These are phyloP conservation scores for Acronicta alni DNA, from an alignment of 2,888 invertebrate species.

Conservation along the genomic window DNA sequence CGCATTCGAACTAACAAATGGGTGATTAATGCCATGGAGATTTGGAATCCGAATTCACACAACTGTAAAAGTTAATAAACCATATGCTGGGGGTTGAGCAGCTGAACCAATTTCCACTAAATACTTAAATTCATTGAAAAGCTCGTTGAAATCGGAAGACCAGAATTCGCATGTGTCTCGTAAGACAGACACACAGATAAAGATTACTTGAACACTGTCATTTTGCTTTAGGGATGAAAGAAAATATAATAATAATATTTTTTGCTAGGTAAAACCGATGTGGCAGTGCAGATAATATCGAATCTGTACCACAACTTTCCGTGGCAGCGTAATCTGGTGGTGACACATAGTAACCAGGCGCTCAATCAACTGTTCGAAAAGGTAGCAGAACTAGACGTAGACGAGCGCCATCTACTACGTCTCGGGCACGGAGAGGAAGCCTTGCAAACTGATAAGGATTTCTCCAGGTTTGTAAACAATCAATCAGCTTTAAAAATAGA, in stretches of 20 bases:
- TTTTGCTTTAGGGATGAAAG: too few species aligned
- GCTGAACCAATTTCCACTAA: too few species aligned
- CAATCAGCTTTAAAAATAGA: background rate
- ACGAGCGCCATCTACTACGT: constrained; percentile 98
- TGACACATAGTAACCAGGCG: constrained; percentile 99
- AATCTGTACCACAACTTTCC: constrained; percentile 99
- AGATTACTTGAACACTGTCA: too few species aligned
- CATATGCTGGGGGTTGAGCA: too few species aligned
- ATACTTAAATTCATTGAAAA: too few species aligned
- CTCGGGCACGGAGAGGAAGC: constrained; percentile 99
- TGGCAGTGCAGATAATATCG: constrained; percentile 99
- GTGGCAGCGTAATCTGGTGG: constrained; percentile 98
- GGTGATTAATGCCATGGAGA: background rate
- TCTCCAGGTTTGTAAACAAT: constrained; percentile 91
- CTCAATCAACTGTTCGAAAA: constrained; percentile 99
- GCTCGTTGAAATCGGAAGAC: too few species aligned
- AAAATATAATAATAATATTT: background rate
- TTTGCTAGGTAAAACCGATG: constrained; percentile 97
- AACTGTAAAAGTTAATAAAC: too few species aligned
- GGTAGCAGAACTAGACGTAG: constrained; percentile 99
- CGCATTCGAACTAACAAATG: background rate
- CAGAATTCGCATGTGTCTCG: too few species aligned
- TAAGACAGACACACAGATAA: too few species aligned
- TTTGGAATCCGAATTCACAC: background rate
- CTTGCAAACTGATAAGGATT: constrained; percentile 99